Evolutionary conservation across 2,113 vertebrate genomes (phyloP).

Genomic region (Brienomyrus longianalis): DNA sequence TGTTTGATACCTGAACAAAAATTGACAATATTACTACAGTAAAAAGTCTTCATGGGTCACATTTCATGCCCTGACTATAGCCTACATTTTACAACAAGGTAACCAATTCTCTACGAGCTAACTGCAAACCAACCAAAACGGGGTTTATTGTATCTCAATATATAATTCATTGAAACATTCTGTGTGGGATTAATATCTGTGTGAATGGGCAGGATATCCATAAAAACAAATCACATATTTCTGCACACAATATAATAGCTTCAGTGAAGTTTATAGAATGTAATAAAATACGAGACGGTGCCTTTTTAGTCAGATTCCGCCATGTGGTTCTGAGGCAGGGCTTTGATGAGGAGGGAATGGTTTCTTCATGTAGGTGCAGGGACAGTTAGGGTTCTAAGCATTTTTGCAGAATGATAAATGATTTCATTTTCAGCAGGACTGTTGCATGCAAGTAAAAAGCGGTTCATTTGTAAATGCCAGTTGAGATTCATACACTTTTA

Average conservation of each 20-base stretch:
- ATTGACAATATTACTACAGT: background rate
- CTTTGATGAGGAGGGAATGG: background rate
- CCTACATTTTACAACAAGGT: background rate
- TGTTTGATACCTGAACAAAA: background rate
- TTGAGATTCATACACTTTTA: background rate
- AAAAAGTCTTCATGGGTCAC: background rate
- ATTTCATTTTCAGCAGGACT: background rate
- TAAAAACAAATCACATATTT: background rate
- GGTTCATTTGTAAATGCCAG: background rate
- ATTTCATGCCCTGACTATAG: background rate
- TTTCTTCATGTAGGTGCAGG: background rate
- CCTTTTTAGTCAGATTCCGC: background rate
- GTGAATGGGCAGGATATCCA: background rate
- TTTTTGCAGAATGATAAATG: conserved; percentile 2
- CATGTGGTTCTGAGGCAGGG: background rate
- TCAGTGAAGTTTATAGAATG: background rate
- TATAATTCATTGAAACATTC: background rate
- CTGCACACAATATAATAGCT: background rate
- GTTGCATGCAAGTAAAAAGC: background rate
- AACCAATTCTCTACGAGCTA: background rate
- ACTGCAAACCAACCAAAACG: background rate
- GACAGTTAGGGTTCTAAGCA: background rate
- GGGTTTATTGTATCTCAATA: background rate
- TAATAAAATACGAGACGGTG: background rate
- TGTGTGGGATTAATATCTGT: background rate